Percentiles rank a stretch among this genome's conserved stretches.
phyloP scores from a whole-genome alignment of 1,140 invertebrate species.

The Drosophila persimilis region DNA sequence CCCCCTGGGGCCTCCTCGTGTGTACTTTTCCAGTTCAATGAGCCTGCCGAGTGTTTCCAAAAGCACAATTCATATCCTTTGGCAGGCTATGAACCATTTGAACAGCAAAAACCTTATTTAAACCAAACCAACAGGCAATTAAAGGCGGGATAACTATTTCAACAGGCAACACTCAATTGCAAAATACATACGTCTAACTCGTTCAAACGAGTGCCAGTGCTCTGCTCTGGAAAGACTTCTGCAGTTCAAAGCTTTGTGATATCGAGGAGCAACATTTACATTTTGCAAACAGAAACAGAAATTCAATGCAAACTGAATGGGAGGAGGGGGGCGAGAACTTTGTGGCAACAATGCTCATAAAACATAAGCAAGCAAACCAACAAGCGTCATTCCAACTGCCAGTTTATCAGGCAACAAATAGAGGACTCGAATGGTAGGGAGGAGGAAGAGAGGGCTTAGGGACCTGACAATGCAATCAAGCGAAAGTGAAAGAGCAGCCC shows the following conservation, averaged over 20 bases:
- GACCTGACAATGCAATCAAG: conserved; percentile 65
- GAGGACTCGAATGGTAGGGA: background rate
- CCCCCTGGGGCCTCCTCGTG: conserved; percentile 4
- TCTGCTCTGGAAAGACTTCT: too few relatives aligned
- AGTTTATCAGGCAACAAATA: conserved; percentile 50
- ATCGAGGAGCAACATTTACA: conserved; percentile 73
- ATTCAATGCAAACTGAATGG: conserved; percentile 57
- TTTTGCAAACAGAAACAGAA: conserved; percentile 60
- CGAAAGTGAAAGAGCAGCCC: conserved; percentile 51
- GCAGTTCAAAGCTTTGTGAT: conserved; percentile 43
- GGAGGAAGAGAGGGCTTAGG: background rate
- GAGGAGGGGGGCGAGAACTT: conserved; percentile 22
- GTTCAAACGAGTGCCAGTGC: too few relatives aligned
- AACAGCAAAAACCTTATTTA: background rate
- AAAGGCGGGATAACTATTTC: conserved; percentile 7
- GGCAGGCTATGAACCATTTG: background rate
- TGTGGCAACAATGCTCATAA: conserved; percentile 69
- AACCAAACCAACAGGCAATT: conserved; percentile 23
- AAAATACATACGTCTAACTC: background rate
- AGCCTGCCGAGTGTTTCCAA: background rate
- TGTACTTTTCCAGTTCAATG: conserved; percentile 20
- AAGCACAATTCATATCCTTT: conserved; percentile 11
- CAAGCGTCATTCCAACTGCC: conserved; percentile 59
- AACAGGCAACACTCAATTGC: conserved; percentile 4
- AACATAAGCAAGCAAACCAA: conserved; percentile 72